Percentiles rank a stretch among this genome's conserved stretches.
These are phyloP conservation scores for Actinia tenebrosa DNA, from an alignment of 64 coral and sea anemone species.

Conservation along the genomic window DNA sequence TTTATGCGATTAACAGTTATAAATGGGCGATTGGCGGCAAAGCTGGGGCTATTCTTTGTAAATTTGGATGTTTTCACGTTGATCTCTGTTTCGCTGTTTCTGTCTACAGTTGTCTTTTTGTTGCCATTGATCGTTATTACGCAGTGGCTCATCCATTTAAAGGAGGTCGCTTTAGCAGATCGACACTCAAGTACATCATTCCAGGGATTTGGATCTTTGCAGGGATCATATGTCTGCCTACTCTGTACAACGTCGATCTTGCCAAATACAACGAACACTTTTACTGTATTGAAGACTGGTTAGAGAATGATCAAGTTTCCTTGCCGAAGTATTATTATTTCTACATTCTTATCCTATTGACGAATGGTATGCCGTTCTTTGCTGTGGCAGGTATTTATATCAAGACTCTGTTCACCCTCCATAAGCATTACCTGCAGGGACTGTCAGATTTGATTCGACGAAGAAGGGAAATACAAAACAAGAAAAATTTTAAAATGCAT, in stretches of 20 bases:
- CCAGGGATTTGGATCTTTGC: constrained; percentile 14
- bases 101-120: background rate
- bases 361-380: background rate
- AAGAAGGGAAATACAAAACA: constrained; percentile 23
- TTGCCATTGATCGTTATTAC: constrained; percentile 7
- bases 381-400: constrained; percentile 1
- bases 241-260: background rate
- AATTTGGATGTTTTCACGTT: background rate
- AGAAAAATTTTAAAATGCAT: constrained; percentile 7
- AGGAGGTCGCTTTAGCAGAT: constrained; percentile 19
- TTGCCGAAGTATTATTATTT: background rate
- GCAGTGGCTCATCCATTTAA: background rate
- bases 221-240: background rate
- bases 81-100: background rate
- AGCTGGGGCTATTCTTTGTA: background rate
- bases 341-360: background rate
- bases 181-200: constrained; percentile 20
- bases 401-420: background rate
- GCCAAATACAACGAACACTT: too few species aligned
- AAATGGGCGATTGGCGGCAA: background rate
- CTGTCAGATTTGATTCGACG: background rate
- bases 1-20: background rate
- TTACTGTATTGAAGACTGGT: background rate
- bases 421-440: constrained; percentile 3
- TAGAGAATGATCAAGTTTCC: too few species aligned